Evolutionary conservation across 2,888 invertebrate genomes (phyloP).

Genomic region (Sussaba pulchella): DNA sequence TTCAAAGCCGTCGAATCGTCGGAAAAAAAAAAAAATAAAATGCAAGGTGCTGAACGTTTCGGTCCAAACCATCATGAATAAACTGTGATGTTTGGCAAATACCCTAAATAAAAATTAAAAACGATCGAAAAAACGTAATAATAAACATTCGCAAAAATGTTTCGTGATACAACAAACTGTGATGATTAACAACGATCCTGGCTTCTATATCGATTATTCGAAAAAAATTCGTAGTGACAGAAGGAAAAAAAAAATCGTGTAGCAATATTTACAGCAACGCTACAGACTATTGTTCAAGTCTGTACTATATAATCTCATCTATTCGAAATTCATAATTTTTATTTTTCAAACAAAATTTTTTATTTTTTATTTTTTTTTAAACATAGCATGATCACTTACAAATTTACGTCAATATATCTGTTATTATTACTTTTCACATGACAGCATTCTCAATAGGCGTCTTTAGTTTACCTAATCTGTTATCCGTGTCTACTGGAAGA

Average conservation of each 20-base stretch:
- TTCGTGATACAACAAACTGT: constrained; percentile 12
- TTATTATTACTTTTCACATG: constrained; percentile 79
- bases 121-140: constrained; percentile 7
- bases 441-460: constrained; percentile 82
- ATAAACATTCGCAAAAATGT: constrained; percentile 50
- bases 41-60: constrained; percentile 35
- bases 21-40: constrained; percentile 24
- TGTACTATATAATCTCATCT: constrained; percentile 67
- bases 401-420: constrained; percentile 78
- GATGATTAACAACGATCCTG: constrained; percentile 52
- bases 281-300: constrained; percentile 70
- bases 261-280: constrained; percentile 54
- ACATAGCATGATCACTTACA: constrained; percentile 82
- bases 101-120: constrained; percentile 32
- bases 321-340: too few species aligned
- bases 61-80: constrained; percentile 34
- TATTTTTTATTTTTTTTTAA: constrained; percentile 56
- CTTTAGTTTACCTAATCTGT: constrained; percentile 82
- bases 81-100: constrained; percentile 41
- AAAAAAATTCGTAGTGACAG: constrained; percentile 30
- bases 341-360: constrained; percentile 23
- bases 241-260: constrained; percentile 54
- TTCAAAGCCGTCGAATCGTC: constrained; percentile 41
- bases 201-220: constrained; percentile 52
- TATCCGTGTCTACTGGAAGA: constrained; percentile 82